Evolutionary conservation across 2,113 vertebrate genomes (phyloP), one percentile per base, ranked within the genome.

Genomic region (Triplophysa tibetana): DNA sequence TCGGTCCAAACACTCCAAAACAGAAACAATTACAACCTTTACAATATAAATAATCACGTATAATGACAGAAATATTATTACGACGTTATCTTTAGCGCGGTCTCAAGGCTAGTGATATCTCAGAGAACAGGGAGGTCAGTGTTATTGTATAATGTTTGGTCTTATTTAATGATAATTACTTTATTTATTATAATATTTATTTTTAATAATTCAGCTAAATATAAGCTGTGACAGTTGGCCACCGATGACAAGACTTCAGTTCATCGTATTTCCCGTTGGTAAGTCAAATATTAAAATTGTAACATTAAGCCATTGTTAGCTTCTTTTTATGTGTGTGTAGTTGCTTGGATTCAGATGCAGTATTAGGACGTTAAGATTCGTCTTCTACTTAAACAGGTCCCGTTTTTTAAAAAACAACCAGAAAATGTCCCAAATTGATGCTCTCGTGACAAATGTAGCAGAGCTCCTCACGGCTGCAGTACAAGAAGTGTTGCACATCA

Each of bases 401-500:
- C 38, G 1, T 62, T 17, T 19, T 29, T 26, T 8, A 21, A 1
- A 17, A 24, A 2, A 14, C 23, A 33, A 45, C 1, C 24, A 0
- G 12, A 84, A 67, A 43, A 80, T 83, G 73, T 80, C 79, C 43
- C 83, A 84, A 69, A 75, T 84, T 75, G 83, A 84, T 52, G 43
- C 78, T 17, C 79, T 84, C 10, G 75, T 78, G 63, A 74, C 79
- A 11, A 78, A 75, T 45, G 79, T 84, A 64, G 75, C 79, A 16
- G 82, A 81, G 60, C 78, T 84, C 38, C 38, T 84, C 56, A 72
- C 82, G 5, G 62, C 79, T 12, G 82, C 79, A 4, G 79, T 84
- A n/a, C 82, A 84, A 13, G 82, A 84, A 41, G 82, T 78, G 23
- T 64, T 84, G 79, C 82, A 76, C n/a, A 63, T 84, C 56, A 84